A percentile compares a stretch with the other conserved stretches of the same genome.
Evolutionary conservation across 1,140 invertebrate species (phyloP).

Genomic region (Platyscapa corneri): DNA sequence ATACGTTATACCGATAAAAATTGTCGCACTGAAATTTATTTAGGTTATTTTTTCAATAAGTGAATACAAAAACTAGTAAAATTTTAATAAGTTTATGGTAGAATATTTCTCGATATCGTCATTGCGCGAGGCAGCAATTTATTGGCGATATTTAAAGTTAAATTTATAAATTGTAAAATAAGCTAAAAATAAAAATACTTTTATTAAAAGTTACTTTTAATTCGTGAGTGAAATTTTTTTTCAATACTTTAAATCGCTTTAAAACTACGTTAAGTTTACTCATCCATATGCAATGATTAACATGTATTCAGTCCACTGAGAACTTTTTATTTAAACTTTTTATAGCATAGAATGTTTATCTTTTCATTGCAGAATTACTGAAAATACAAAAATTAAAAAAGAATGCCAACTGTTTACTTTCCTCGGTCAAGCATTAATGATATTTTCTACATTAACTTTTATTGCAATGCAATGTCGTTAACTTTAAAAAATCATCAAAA

Average conservation of each 20-base stretch:
- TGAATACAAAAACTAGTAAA: not conserved
- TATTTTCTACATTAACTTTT: not conserved
- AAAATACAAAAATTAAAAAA: not conserved
- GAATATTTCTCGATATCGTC: too few relatives aligned
- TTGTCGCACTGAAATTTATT: not conserved
- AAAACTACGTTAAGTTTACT: not conserved
- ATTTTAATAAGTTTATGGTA: too few relatives aligned
- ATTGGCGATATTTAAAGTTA: not conserved
- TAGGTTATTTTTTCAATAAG: not conserved
- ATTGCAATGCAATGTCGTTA: not conserved
- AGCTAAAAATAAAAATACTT: not conserved
- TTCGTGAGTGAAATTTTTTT: constrained; percentile 8
- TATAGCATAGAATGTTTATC: not conserved
- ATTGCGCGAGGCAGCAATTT: not conserved
- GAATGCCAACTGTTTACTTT: not conserved
- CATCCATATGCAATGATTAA: constrained; percentile 6
- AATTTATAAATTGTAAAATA: not conserved
- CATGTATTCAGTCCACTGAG: not conserved
- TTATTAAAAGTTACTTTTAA: not conserved
- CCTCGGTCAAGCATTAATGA: not conserved
- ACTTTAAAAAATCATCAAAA: not conserved
- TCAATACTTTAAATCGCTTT: constrained; percentile 9
- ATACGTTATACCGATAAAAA: not conserved
- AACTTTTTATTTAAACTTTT: constrained; percentile 29
- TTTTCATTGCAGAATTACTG: not conserved